Evolutionary conservation across 1,140 invertebrate genomes (phyloP).

Genomic region (Bilobella aurantiaca): DNA sequence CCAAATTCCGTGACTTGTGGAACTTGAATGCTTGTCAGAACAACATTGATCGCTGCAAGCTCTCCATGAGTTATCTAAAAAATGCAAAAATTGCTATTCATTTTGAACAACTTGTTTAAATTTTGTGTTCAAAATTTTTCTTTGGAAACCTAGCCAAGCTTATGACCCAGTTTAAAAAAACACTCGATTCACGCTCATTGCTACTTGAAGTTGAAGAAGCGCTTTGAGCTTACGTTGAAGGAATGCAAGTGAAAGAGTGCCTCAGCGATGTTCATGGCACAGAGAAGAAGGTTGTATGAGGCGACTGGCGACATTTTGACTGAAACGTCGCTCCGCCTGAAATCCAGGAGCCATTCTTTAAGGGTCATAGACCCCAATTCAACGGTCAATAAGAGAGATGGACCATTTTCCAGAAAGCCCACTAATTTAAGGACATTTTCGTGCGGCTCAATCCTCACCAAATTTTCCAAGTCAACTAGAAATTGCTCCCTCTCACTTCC

Average conservation of each 20-base stretch:
- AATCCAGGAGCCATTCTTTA: slow-evolving; percentile 21
- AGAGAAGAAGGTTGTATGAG: slow-evolving; percentile 24
- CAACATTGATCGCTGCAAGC: slow-evolving; percentile 59
- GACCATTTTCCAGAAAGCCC: slow-evolving; percentile 63
- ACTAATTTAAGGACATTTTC: slow-evolving; percentile 60
- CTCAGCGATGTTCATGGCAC: slow-evolving; percentile 34
- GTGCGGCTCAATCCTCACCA: slow-evolving; percentile 56
- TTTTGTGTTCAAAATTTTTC: too few species aligned
- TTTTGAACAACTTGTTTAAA: too few species aligned
- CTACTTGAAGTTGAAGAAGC: too few species aligned
- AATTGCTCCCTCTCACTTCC: slow-evolving; percentile 16
- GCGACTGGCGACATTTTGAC: slow-evolving; percentile 9
- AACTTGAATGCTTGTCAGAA: slow-evolving; percentile 48
- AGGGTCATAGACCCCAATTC: slow-evolving; percentile 24
- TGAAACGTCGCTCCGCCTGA: slow-evolving; percentile 8
- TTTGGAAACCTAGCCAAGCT: too few species aligned
- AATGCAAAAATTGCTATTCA: slow-evolving; percentile 10
- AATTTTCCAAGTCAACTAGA: slow-evolving; percentile 53
- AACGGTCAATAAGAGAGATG: slow-evolving; percentile 30
- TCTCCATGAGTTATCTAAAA: slow-evolving; percentile 58
- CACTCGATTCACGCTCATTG: too few species aligned
- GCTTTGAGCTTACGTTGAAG: slow-evolving; percentile 29
- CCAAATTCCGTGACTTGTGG: slow-evolving; percentile 65
- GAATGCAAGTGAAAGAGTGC: slow-evolving; percentile 29
- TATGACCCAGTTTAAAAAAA: too few species aligned